phyloP scores from a whole-genome alignment of 2,888 invertebrate species.

The Acronicta alni region DNA sequence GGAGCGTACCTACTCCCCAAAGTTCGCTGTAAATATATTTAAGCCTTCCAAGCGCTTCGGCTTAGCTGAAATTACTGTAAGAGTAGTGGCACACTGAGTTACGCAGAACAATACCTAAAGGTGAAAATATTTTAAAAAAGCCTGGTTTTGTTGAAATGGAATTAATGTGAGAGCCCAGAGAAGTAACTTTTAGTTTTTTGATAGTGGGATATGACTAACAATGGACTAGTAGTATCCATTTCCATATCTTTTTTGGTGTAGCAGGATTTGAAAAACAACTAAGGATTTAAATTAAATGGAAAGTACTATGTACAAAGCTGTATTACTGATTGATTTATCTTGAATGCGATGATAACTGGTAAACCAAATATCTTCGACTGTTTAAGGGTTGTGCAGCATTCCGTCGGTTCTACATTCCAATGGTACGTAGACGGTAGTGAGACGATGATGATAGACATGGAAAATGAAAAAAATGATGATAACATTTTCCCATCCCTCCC shows the following conservation, averaged over 20 bases:
- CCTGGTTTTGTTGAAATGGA: conserved; percentile 24
- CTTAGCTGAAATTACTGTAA: conserved; percentile 59
- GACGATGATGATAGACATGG: too few species aligned
- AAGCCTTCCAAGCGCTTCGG: conserved; percentile 56
- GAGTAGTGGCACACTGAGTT: conserved; percentile 36
- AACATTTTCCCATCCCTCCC: conserved; percentile 5
- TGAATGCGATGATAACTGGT: too few species aligned
- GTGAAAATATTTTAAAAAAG: conserved; percentile 38
- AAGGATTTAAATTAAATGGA: too few species aligned
- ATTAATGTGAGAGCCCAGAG: conserved; percentile 6
- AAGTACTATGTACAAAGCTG: too few species aligned
- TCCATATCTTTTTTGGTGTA: neutral
- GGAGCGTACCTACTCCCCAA: conserved; percentile 41
- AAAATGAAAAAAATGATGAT: too few species aligned
- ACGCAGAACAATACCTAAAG: conserved; percentile 19
- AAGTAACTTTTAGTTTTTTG: conserved; percentile 11
- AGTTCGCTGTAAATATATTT: conserved; percentile 63
- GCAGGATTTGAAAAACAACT: too few species aligned
- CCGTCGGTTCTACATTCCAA: too few species aligned
- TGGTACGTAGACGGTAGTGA: too few species aligned
- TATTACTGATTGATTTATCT: too few species aligned
- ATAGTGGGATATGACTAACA: neutral
- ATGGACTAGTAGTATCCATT: neutral
- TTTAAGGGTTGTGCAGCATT: too few species aligned
- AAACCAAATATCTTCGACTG: too few species aligned